These are phyloP conservation scores for Dromaius novaehollandiae DNA, from an alignment of 2,113 vertebrate genomes.

Conservation along the genomic window DNA sequence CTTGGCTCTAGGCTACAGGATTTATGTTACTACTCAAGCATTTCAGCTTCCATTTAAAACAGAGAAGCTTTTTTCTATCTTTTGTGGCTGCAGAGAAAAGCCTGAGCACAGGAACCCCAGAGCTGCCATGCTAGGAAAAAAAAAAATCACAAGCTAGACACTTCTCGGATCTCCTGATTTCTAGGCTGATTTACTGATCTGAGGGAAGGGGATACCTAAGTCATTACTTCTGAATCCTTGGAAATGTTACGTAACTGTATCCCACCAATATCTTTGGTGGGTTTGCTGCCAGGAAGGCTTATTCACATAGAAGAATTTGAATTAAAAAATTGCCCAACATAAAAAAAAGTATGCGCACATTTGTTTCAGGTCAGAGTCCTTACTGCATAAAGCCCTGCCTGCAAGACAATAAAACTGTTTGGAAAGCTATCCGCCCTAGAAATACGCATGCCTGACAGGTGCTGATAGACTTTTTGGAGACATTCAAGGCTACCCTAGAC, in stretches of 20 bases:
- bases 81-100: not conserved
- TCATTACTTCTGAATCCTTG: not conserved
- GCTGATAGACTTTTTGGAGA: not conserved
- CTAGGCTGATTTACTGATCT: not conserved
- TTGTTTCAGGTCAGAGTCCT: not conserved
- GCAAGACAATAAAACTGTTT: not conserved
- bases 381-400: not conserved
- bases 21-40: not conserved
- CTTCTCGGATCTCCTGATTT: not conserved
- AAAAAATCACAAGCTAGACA: not conserved
- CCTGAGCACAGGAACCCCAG: not conserved
- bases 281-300: not conserved
- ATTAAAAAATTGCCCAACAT: not conserved
- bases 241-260: not conserved
- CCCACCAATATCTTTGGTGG: not conserved
- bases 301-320: not conserved
- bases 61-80: not conserved
- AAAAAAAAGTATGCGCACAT: not conserved
- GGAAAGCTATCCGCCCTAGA: not conserved
- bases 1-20: not conserved
- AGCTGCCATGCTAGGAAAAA: not conserved
- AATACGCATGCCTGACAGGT: not conserved
- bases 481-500: accelerated
- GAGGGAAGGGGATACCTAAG: not conserved
- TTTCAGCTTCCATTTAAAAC: not conserved